Conservation (phyloP, 2,113 vertebrate species). For the Anas platyrhynchos region DNA sequence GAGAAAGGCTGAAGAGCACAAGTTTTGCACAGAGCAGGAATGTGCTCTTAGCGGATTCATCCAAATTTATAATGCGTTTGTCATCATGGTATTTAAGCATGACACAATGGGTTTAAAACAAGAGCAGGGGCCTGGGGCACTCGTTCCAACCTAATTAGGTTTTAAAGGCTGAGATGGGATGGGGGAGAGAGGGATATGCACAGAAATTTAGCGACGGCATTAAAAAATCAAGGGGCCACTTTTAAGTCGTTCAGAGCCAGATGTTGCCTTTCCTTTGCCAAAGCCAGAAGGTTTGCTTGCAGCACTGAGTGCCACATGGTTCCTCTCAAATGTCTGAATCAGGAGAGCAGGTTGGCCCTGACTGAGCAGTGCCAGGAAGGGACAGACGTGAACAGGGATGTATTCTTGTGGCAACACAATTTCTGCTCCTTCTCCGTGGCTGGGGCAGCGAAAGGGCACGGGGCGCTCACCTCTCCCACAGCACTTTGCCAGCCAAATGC, state of each 20-base stretch:
- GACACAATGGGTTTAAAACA: constrained; percentile 14
- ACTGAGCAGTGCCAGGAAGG: not conserved
- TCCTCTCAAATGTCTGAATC: not conserved
- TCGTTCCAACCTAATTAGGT: not conserved
- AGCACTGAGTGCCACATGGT: not conserved
- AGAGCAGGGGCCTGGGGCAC: not conserved
- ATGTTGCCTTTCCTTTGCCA: not conserved
- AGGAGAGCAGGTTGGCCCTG: not conserved
- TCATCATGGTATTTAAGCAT: not conserved
- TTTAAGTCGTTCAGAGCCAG: not conserved
- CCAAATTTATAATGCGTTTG: not conserved
- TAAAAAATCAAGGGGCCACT: not conserved
- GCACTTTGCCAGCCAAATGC: not conserved
- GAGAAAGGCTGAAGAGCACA: not conserved
- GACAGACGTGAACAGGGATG: rapidly evolving
- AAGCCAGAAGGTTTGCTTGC: not conserved
- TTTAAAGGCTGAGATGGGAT: not conserved
- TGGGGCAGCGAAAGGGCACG: not conserved
- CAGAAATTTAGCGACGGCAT: not conserved
- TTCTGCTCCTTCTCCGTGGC: too few species aligned
- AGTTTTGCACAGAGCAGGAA: not conserved
- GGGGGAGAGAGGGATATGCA: not conserved
- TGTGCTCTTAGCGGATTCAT: not conserved
- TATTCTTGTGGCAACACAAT: not conserved
- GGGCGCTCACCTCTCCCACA: not conserved